A percentile compares a stretch with the other conserved stretches of the same genome.
Evolutionary conservation across 1,140 invertebrate species (phyloP).

Genomic region (Manduca sexta): DNA sequence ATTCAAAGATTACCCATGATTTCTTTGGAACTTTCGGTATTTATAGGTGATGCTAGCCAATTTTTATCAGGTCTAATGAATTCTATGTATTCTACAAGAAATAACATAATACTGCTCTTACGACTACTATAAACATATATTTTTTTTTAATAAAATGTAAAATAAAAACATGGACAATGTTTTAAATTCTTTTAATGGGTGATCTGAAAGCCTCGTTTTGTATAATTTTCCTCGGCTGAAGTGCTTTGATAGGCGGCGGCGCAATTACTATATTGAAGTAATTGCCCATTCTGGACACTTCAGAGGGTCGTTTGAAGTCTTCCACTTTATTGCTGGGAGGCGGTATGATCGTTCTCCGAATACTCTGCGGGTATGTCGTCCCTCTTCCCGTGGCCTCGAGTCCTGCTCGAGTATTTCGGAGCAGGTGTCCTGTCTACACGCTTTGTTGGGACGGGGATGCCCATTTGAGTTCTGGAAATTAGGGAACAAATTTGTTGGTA

Average conservation of each 20-base stretch:
- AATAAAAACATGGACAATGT: neutral
- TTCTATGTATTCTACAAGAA: no score
- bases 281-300: constrained; percentile 58
- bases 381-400: constrained; percentile 26
- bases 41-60: no score
- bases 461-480: constrained; percentile 61
- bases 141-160: neutral
- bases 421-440: constrained; percentile 23
- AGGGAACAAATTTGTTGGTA: neutral
- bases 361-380: constrained; percentile 29
- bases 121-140: no score
- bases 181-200: constrained; percentile 31
- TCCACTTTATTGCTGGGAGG: constrained; percentile 27
- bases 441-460: constrained; percentile 54
- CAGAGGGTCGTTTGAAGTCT: constrained; percentile 36
- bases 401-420: constrained; percentile 21
- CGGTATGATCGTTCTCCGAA: constrained; percentile 24
- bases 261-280: constrained; percentile 68
- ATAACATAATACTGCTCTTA: no score
- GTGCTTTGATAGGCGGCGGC: constrained; percentile 52
- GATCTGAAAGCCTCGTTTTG: constrained; percentile 28
- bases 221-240: constrained; percentile 51
- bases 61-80: no score
- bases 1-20: no score
- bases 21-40: no score